Conservation (phyloP, 2,113 vertebrate species). For the Odontesthes bonariensis region DNA sequence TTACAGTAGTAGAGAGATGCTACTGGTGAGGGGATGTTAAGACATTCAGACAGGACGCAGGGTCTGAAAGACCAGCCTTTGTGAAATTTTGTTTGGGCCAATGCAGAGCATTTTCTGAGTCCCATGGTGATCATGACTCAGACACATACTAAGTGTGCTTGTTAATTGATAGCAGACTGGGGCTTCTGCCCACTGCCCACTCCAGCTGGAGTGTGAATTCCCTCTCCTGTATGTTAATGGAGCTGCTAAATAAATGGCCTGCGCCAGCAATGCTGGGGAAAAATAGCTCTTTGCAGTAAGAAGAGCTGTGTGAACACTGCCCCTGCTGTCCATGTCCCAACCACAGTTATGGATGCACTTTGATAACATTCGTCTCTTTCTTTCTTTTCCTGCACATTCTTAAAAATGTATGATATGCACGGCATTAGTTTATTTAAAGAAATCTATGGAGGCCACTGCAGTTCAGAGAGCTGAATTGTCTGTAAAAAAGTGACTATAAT, state of each 20-base stretch:
- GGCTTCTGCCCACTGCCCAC: slow-evolving; percentile 67
- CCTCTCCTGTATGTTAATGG: slow-evolving; percentile 77
- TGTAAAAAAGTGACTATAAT: slow-evolving; percentile 52
- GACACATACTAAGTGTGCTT: slow-evolving; percentile 75
- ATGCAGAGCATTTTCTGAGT: slow-evolving; percentile 45
- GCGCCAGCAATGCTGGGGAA: slow-evolving; percentile 22
- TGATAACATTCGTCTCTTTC: slow-evolving; percentile 53
- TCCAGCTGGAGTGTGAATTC: slow-evolving; percentile 78
- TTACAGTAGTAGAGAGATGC: slow-evolving; percentile 11
- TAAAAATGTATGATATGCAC: slow-evolving; percentile 74
- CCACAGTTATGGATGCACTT: slow-evolving; percentile 76
- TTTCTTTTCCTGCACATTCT: slow-evolving; percentile 46
- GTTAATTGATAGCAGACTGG: slow-evolving; percentile 77
- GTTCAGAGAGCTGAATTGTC: slow-evolving; percentile 38
- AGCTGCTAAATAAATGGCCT: slow-evolving; percentile 56
- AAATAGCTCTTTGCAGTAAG: slow-evolving; percentile 43
- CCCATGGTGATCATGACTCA: slow-evolving; percentile 60
- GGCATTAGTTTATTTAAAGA: slow-evolving; percentile 51
- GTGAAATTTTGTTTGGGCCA: slow-evolving; percentile 46
- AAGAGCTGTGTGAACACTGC: slow-evolving; percentile 37
- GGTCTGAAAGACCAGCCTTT: slow-evolving; percentile 18
- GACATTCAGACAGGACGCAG: slow-evolving; percentile 9
- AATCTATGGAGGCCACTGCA: slow-evolving; percentile 40
- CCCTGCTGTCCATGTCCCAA: slow-evolving; percentile 61
- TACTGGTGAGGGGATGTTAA: slow-evolving; percentile 15